Conservation (phyloP, 2,888 invertebrate genomes). For the Scotopteryx bipunctaria region DNA sequence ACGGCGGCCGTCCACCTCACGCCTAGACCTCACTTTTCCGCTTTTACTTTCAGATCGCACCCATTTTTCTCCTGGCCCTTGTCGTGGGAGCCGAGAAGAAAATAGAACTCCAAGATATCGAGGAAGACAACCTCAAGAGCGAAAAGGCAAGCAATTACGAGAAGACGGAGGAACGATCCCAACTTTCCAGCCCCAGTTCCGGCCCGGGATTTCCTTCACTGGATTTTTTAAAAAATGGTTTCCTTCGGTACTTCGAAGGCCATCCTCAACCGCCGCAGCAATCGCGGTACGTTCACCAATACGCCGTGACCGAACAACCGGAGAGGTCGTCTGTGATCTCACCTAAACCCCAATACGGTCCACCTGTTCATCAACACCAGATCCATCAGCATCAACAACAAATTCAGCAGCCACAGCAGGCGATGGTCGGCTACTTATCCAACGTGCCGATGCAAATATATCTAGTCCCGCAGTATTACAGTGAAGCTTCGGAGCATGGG, state of each 20-base stretch:
- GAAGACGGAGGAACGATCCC: slow-evolving; percentile 50
- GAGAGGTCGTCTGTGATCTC: slow-evolving; percentile 48
- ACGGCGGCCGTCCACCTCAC: slow-evolving; percentile 27
- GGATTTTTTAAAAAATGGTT: slow-evolving; percentile 64
- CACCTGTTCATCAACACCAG: slow-evolving; percentile 31
- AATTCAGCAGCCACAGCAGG: slow-evolving; percentile 51
- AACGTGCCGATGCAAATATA: slow-evolving; percentile 78
- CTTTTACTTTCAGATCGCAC: slow-evolving; percentile 75
- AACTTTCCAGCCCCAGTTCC: slow-evolving; percentile 39
- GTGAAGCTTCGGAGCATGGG: slow-evolving; percentile 51
- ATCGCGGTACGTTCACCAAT: slow-evolving; percentile 69
- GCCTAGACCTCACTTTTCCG: slow-evolving; percentile 48
- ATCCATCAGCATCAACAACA: slow-evolving; percentile 16
- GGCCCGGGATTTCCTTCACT: slow-evolving; percentile 50
- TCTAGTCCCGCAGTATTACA: slow-evolving; percentile 74
- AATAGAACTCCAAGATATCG: slow-evolving; percentile 89
- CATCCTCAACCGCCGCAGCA: slow-evolving; percentile 52
- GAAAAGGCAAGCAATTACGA: slow-evolving; percentile 74
- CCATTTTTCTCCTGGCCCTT: slow-evolving; percentile 58
- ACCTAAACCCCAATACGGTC: slow-evolving; percentile 49
- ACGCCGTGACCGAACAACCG: slow-evolving; percentile 70
- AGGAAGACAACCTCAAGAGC: slow-evolving; percentile 86
- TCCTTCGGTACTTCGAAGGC: slow-evolving; percentile 60
- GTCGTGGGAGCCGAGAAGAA: slow-evolving; percentile 82
- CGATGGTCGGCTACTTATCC: slow-evolving; percentile 71